phyloP scores from a whole-genome alignment of 2,113 vertebrate species.

The Rhea pennata region DNA sequence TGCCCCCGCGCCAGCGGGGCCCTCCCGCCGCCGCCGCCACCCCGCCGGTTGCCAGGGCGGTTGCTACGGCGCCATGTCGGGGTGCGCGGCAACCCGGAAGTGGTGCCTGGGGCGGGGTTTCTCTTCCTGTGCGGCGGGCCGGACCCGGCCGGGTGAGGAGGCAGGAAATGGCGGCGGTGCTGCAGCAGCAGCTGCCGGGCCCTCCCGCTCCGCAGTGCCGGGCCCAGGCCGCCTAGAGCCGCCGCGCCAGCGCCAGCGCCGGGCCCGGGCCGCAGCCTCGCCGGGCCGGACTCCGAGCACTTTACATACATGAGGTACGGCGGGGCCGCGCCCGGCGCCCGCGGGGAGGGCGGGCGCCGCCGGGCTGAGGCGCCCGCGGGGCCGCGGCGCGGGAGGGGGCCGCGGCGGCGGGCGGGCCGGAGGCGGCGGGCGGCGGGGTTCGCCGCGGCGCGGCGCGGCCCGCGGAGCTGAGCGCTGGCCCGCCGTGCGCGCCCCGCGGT shows the following conservation, averaged over 20 bases:
- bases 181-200: slow-evolving; percentile 62
- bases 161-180: slow-evolving; percentile 68
- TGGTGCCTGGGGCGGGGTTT: slow-evolving; percentile 24
- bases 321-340: not conserved
- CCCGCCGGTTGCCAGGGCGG: not conserved
- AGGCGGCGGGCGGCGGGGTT: not conserved
- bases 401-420: too few relatives aligned
- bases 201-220: slow-evolving; percentile 23
- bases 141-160: slow-evolving; percentile 40
- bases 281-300: slow-evolving; percentile 83
- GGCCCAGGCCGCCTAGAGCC: slow-evolving; percentile 25
- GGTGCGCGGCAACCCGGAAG: slow-evolving; percentile 15
- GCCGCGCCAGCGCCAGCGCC: slow-evolving; percentile 16
- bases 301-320: slow-evolving; percentile 91
- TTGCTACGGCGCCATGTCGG: slow-evolving; percentile 7
- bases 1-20: not conserved
- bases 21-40: too few relatives aligned
- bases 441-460: not conserved
- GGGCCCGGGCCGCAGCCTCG: slow-evolving; percentile 62
- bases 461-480: not conserved
- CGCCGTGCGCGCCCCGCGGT: not conserved
- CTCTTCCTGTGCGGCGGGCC: slow-evolving; percentile 71
- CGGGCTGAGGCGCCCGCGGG: not conserved
- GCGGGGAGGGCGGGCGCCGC: not conserved
- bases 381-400: not conserved